Base-by-base conservation (phyloP, 2,113 vertebrate genomes). In the Pelecanus crispus region DNA sequence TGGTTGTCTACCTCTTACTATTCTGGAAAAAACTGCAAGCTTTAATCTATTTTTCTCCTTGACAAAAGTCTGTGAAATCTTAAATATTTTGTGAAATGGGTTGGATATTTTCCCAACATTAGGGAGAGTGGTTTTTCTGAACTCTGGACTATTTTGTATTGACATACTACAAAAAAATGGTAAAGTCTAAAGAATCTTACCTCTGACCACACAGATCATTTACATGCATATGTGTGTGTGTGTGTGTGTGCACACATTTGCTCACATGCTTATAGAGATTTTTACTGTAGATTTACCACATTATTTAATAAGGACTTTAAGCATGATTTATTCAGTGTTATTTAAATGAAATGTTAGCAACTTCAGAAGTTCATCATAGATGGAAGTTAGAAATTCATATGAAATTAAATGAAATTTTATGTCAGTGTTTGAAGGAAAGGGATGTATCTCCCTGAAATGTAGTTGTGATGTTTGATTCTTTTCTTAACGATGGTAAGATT, bases 161-260 rank as follows among this genome's bases (percentile, higher is more conserved):
- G 4, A 45, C 5, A 50, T 53, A 63, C 63, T 17, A 58, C 3
- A 50, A 70, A 47, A 68, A 63, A 91, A 73, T 9, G 0, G 6
- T 52, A 36, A 71, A 56, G 17, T 77, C 24, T 72, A 26, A 77
- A 31, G 12, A 47, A 42, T 19, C 16, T 55, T 47, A 38, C 6
- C 3, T 44, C 8, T 80, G 12, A 55, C 9, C 77, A 61, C 5
- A 53, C 7, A 42, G 7, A 2, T 68, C 4, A n/a, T 80, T 74
- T 56, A 29, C 8, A 22, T 9, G 3, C 7, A 13, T 47, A 7
- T 21, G 2, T 34, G 13, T 44, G 10, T 55, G 9, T n/a, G 14
- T 44, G 11, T 59, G 9, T n/a, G 12, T 24, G 7, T 9, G 8
- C 4, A 16, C 2, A 2, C 0, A 3, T 65, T 78, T 78, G 2